Conservation (phyloP, 1,140 invertebrate genomes). For the Bombus sylvicola region DNA sequence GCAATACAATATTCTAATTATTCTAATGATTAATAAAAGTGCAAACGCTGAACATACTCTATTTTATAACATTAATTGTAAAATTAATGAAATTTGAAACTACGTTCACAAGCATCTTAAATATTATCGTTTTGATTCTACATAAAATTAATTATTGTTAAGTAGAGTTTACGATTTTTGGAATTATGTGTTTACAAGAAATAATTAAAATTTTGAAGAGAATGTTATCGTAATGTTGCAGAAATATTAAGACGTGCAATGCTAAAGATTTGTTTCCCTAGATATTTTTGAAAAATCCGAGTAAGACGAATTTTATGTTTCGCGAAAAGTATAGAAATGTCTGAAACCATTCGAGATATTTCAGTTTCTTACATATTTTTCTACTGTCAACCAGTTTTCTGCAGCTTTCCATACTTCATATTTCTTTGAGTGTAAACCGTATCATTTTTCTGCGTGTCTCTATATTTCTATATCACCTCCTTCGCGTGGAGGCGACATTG, state of each 20-base stretch:
- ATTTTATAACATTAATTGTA: no score
- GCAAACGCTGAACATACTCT: no score
- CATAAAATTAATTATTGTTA: no score
- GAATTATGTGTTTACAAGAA: neutral
- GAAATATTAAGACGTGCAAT: neutral
- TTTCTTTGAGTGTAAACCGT: neutral
- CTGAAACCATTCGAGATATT: neutral
- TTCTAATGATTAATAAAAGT: no score
- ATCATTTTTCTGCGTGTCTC: neutral
- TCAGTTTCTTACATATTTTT: neutral
- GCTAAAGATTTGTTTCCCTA: neutral
- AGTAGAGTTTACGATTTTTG: neutral
- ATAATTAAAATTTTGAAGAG: neutral
- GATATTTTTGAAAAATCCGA: neutral
- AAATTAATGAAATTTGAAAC: no score
- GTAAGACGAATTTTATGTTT: neutral
- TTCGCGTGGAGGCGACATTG: neutral
- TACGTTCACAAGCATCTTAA: no score
- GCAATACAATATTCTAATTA: no score
- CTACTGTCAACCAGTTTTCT: neutral
- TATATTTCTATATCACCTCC: neutral
- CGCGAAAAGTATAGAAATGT: neutral
- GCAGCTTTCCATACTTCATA: neutral
- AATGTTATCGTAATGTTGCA: neutral
- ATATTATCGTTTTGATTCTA: no score